phyloP scores from a whole-genome alignment of 2,888 invertebrate genomes.

The Lithophane leautieri region DNA sequence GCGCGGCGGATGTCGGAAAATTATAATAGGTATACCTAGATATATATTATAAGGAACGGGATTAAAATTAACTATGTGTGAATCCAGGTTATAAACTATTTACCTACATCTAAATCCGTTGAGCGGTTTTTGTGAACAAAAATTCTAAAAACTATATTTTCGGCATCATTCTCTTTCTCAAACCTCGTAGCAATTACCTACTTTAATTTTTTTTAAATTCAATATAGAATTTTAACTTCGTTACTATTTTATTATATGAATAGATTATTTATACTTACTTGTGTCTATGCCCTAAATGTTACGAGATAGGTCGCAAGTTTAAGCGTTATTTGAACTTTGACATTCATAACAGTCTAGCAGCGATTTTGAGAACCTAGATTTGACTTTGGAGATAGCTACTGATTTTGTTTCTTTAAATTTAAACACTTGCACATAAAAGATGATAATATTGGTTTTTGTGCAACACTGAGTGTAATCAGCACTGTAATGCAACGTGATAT shows the following conservation, averaged over 20 bases:
- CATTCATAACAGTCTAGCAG: constrained; percentile 62
- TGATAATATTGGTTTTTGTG: constrained; percentile 16
- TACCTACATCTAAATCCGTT: not conserved
- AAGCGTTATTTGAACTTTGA: constrained; percentile 66
- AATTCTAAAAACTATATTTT: not conserved
- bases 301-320: constrained; percentile 51
- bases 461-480: not conserved
- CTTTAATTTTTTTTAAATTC: not conserved
- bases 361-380: constrained; percentile 49
- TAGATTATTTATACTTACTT: constrained; percentile 26
- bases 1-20: not conserved
- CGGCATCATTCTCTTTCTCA: not conserved
- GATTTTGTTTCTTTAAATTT: constrained; percentile 8
- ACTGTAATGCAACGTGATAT: constrained; percentile 2
- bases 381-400: constrained; percentile 19
- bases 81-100: not conserved
- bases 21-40: not conserved
- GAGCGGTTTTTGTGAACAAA: not conserved
- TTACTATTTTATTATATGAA: not conserved
- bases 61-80: not conserved
- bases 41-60: no score
- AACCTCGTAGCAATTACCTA: not conserved
- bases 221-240: not conserved
- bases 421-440: not conserved
- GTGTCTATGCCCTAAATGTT: constrained; percentile 41